Base-by-base conservation (phyloP, 2,797 vertebrate genomes). In the Platalea minor region DNA sequence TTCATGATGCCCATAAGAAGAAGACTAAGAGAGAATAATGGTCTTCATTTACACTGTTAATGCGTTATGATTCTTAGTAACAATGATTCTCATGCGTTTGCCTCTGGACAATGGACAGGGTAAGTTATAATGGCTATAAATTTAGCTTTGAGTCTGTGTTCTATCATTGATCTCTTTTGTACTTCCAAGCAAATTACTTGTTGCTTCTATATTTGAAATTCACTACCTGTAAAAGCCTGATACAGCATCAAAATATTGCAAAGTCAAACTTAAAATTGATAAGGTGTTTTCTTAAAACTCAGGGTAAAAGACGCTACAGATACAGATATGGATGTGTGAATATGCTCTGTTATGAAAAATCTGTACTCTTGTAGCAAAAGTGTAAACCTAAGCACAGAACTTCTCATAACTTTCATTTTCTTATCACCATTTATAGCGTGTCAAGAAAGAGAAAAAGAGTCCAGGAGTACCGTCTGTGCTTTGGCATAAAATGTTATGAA, bases 401-500 rank as follows among this genome's bases (percentile, higher is more conserved):
- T 91, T 70, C 68, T 92, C 59, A n/a, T 74, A 90, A 78, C 26
- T 92, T 88, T 84, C 31, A n/a, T 96, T 91, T 91, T 83, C 68
- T 92, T 90, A 86, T 51, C 61, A 75, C 68, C n/a, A 25, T 88
- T 93, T 85, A 76, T 72, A 83, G 57, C 24, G 9, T 91, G 72
- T 88, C 76, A 84, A 28, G 83, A 61, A 95, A 82, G 76, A 75
- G 54, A 59, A 95, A 56, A 93, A 89, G 59, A 73, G 81, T 90
- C 48, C 69, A 72, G 56, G 70, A 95, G 50, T 75, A 61, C 50
- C 89, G 41, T 88, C 73, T 90, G 76, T 86, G 41, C 57, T 94
- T 95, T 85, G 51, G 70, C 78, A 67, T 93, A 60, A 95, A 94
- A 37, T 4, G 2, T 89, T 95, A 63, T 13, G 60, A 92, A 96